Conservation (phyloP, 2,888 invertebrate genomes). For the Heteromyza rotundicornis region DNA sequence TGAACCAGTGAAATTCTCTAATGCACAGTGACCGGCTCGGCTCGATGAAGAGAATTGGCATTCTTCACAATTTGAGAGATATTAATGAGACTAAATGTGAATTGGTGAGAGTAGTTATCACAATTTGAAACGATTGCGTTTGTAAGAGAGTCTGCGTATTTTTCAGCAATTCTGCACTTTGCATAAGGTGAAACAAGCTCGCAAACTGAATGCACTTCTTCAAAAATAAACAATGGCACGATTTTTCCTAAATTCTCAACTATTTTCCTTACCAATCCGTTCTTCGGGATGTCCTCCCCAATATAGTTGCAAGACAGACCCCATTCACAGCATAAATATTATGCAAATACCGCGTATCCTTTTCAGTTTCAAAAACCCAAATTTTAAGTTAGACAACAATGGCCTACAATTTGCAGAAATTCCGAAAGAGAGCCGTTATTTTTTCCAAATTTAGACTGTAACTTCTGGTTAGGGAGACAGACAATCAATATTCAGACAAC, state of each 20-base stretch:
- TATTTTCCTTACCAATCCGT: background rate
- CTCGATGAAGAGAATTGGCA: slow-evolving; percentile 26
- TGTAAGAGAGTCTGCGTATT: background rate
- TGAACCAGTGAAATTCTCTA: slow-evolving; percentile 32
- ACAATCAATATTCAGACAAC: background rate
- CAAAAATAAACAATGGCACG: slow-evolving; percentile 15
- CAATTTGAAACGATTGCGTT: background rate
- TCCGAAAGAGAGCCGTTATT: no score
- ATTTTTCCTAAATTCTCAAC: background rate
- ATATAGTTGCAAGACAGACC: background rate
- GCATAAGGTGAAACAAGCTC: no score
- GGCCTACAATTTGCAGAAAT: no score
- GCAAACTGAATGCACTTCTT: background rate
- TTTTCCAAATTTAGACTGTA: no score
- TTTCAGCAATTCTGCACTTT: no score
- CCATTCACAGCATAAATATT: slow-evolving; percentile 41
- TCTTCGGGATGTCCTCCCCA: background rate
- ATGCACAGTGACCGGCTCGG: slow-evolving; percentile 56
- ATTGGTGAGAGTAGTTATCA: background rate
- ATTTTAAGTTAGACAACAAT: no score
- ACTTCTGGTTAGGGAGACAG: no score
- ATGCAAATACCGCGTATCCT: slow-evolving; percentile 30
- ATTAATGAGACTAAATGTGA: slow-evolving; percentile 4
- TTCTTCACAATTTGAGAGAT: background rate
- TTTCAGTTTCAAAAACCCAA: background rate